Evolutionary conservation across 2,888 invertebrate genomes (phyloP), one percentile per base, ranked within the genome.

Genomic region (Halictus quadricinctus): DNA sequence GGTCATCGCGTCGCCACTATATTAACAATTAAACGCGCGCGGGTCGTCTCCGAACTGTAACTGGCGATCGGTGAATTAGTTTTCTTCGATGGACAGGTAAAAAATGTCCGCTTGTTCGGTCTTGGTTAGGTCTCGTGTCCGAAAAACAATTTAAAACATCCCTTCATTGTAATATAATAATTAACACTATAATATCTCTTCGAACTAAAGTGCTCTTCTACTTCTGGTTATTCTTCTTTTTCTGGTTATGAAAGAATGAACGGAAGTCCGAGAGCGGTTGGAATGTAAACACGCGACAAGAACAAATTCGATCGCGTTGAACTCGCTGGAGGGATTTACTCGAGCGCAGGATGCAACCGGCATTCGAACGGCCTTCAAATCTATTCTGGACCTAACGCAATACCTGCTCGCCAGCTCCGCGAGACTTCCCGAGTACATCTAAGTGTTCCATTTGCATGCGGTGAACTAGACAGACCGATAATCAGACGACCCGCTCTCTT

Each of bases 341-440:
- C 15, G 80, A 72, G 81, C 81, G 64, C 73, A 81, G 82, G 76
- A 81, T 74, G 84, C 58, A 70, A 73, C 73, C 84, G 84, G 88
- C 86, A 83, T 76, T 89, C 83, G 76, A 90, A 87, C 88, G 87
- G 83, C 87, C 88, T 88, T 89, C 88, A 77, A 70, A 82, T 86
- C 87, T 90, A 88, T 89, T 90, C 87, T 90, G 80, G 89, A 90
- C 82, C 81, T 84, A 85, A 83, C 77, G 86, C 86, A 79, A 90
- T 87, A 88, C 86, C 84, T 82, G 82, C 80, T 69, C 78, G 64
- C 64, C 64, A 12, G 43, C 41, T 69, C 41, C 41, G 41, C 69
- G 58, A 81, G 70, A 84, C 88, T 87, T 89, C 84, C 82, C 72
- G 41, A 73, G 76, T 77, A 80, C 80, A 80, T 81, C 75, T 75